These are phyloP conservation scores for Galaxea fascicularis DNA, from an alignment of 92 coral and sea anemone genomes.

Conservation along the genomic window DNA sequence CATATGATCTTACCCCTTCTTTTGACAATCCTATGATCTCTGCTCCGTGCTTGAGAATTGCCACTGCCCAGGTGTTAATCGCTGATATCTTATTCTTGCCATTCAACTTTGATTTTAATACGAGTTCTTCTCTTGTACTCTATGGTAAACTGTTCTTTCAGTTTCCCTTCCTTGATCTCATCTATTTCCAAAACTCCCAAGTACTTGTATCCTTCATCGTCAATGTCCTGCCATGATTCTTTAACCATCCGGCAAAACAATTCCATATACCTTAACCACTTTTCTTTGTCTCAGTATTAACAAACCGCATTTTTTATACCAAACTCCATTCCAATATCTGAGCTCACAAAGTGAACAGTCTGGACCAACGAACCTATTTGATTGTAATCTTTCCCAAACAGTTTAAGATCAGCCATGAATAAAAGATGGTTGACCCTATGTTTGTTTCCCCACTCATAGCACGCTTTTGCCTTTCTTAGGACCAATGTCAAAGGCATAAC, in stretches of 20 bases:
- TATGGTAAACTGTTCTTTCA: slow-evolving; percentile 14
- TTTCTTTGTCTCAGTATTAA: no score
- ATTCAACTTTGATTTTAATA: neutral
- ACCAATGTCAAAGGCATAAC: slow-evolving; percentile 19
- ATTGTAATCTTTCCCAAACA: slow-evolving; percentile 17
- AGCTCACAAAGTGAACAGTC: slow-evolving; percentile 13
- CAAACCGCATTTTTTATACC: no score
- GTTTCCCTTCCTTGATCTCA: neutral
- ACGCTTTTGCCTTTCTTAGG: slow-evolving; percentile 15
- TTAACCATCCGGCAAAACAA: neutral
- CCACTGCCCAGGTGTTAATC: neutral
- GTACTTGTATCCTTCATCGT: neutral
- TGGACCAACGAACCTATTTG: slow-evolving; percentile 5
- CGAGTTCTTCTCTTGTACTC: neutral
- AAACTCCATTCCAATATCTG: no score
- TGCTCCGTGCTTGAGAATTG: no score
- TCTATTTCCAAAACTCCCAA: neutral
- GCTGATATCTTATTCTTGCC: neutral
- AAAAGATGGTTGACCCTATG: slow-evolving; percentile 25
- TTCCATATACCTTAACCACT: neutral
- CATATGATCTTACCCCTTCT: no score
- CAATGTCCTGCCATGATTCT: neutral
- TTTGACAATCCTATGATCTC: no score
- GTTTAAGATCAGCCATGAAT: slow-evolving; percentile 3
- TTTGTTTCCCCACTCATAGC: slow-evolving; percentile 5